These are phyloP conservation scores for Sprattus sprattus DNA, from an alignment of 2,113 vertebrate genomes.

Conservation along the genomic window DNA sequence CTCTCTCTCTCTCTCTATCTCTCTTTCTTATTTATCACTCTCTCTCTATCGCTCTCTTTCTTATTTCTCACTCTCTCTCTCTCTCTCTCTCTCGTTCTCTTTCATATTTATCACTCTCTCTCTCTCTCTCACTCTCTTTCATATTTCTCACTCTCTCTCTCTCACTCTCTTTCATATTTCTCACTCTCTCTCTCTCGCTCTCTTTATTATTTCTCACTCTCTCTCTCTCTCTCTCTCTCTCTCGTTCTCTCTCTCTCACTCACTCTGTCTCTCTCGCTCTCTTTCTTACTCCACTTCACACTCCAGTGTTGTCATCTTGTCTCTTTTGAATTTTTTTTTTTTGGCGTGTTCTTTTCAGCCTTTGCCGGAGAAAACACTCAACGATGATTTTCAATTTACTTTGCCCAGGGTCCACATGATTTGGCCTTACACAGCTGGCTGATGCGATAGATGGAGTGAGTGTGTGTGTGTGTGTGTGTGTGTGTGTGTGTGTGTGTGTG, in stretches of 20 bases:
- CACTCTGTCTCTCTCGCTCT: slow-evolving; percentile 15
- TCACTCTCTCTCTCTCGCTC: no score
- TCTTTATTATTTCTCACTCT: no score
- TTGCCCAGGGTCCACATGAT: slow-evolving; percentile 60
- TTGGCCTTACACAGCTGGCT: slow-evolving; percentile 54
- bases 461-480: slow-evolving; percentile 24
- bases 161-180: neutral
- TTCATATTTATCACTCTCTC: neutral
- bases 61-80: no score
- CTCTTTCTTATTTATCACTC: neutral
- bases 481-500: slow-evolving; percentile 24
- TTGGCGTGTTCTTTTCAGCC: slow-evolving; percentile 45
- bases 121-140: no score
- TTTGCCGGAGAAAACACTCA: slow-evolving; percentile 57
- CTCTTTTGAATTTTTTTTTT: neutral
- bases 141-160: no score
- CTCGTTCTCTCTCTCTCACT: neutral
- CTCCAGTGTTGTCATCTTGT: slow-evolving; percentile 51
- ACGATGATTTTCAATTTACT: slow-evolving; percentile 70
- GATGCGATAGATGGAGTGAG: slow-evolving; percentile 36
- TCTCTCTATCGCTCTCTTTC: neutral
- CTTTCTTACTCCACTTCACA: slow-evolving; percentile 20
- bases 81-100: neutral
- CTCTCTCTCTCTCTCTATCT: neutral
- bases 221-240: neutral